These are phyloP conservation scores for Idris sp. DNA, from an alignment of 1,140 invertebrate genomes.

Conservation along the genomic window DNA sequence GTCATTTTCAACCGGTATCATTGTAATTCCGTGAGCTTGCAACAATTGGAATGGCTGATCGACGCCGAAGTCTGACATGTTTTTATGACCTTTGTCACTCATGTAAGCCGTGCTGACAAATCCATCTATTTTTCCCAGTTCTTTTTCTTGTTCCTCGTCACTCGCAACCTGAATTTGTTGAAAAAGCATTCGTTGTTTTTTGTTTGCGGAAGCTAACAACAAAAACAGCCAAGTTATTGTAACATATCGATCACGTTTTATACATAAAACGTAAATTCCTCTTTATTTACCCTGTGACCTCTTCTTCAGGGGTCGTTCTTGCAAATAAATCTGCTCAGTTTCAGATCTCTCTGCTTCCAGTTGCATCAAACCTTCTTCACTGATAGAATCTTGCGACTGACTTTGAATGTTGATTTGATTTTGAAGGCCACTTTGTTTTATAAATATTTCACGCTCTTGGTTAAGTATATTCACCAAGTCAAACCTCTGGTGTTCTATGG, in stretches of 20 bases:
- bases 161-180: slow-evolving; percentile 70
- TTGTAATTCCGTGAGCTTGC: slow-evolving; percentile 87
- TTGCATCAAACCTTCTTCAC: slow-evolving; percentile 72
- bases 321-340: too few species aligned
- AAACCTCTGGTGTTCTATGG: slow-evolving; percentile 81
- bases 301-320: too few species aligned
- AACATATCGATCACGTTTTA: too few species aligned
- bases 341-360: slow-evolving; percentile 65
- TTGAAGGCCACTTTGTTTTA: slow-evolving; percentile 63
- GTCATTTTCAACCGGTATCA: slow-evolving; percentile 83
- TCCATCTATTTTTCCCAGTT: slow-evolving; percentile 64
- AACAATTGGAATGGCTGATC: slow-evolving; percentile 82
- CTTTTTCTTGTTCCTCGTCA: slow-evolving; percentile 71
- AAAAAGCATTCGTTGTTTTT: slow-evolving; percentile 72
- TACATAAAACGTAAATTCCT: too few species aligned
- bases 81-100: slow-evolving; percentile 70
- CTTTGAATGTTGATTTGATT: slow-evolving; percentile 69
- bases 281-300: slow-evolving; percentile 56
- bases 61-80: slow-evolving; percentile 69
- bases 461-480: slow-evolving; percentile 83
- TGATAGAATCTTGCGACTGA: slow-evolving; percentile 67
- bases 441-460: slow-evolving; percentile 56
- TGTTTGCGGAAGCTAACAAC: slow-evolving; percentile 54
- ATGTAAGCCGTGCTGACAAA: slow-evolving; percentile 59
- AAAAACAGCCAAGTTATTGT: too few species aligned